Base-by-base conservation (phyloP, 2,888 invertebrate species). In the Doris montereyensis region DNA sequence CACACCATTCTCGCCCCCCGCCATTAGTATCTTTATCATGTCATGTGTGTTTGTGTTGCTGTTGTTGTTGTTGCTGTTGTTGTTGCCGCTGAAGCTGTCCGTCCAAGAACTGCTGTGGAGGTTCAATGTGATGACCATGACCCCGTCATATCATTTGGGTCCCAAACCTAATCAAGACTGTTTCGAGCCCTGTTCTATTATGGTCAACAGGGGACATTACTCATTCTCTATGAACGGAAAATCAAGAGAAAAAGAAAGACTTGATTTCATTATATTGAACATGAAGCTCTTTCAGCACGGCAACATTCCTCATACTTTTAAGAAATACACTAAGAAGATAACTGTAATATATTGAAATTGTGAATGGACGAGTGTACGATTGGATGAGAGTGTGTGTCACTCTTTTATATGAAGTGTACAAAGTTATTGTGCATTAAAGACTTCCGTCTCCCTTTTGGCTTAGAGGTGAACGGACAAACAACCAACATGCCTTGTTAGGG, bases 121-220 rank as follows among this genome's bases (percentile, higher is more conserved):
- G n/a, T 77, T 71, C 52, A 77, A 41, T 41, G 52, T 10, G 72
- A 78, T 30, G 79, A 72, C 0, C 77, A 65, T 5, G 77, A 77
- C 2, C 71, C 80, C 24, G 72, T 68, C 17, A 78, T 79, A 34
- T 83, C 82, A 21, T 83, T 79, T 10, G 82, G 76, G 60, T 81
- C 84, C 83, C 84, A 84, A 73, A 79, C 83, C 3, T 83, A 82
- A 76, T 84, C 80, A 10, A 82, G 72, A 35, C 82, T 83, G 52
- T 78, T 81, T 1, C 82, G 84, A 21, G 83, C 68, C 84, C 84
- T 1, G 81, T 82, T 4, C 80, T 81, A 5, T 79, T 68, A n/a
- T 57, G 77, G 30, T 76, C 77, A 24, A n/a, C 79, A 5, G 82
- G 70, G 60, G 83, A 74, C 30, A 81, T 76, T n/a, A 70, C 74